Conservation (phyloP, 2,113 vertebrate genomes). For the Syngnathus typhle region DNA sequence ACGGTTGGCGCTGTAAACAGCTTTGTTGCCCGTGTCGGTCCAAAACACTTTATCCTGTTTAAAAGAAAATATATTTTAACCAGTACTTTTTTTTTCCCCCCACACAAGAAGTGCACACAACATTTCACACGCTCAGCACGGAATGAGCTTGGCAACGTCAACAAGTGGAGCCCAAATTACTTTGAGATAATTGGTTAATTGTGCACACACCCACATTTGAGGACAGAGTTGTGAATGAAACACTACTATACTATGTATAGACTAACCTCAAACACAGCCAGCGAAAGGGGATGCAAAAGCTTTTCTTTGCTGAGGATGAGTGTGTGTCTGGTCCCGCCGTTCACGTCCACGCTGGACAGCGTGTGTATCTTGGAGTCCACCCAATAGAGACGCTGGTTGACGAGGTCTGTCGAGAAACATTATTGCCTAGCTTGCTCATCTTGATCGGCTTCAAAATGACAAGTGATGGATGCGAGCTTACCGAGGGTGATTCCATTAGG, state of each 20-base stretch:
- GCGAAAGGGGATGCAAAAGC: slow-evolving; percentile 74
- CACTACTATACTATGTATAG: not conserved
- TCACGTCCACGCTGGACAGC: slow-evolving; percentile 77
- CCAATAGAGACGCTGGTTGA: slow-evolving; percentile 83
- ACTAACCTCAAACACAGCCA: slow-evolving; percentile 81
- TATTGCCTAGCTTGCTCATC: not conserved
- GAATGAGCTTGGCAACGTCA: not conserved
- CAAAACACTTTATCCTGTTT: slow-evolving; percentile 83
- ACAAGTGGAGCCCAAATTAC: not conserved
- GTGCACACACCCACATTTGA: not conserved
- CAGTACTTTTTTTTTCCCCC: too few species aligned
- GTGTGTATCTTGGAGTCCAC: slow-evolving; percentile 84
- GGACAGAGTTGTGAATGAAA: not conserved
- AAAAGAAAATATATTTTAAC: not conserved
- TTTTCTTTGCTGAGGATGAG: slow-evolving; percentile 60
- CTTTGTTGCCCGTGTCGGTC: slow-evolving; percentile 71
- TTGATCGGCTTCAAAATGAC: not conserved
- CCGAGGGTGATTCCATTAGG: slow-evolving; percentile 86
- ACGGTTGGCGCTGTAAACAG: slow-evolving; percentile 80
- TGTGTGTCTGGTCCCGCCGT: slow-evolving; percentile 67
- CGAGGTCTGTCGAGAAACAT: slow-evolving; percentile 68
- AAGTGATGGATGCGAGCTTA: slow-evolving; percentile 43
- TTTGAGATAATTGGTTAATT: not conserved
- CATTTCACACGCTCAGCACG: too few species aligned
- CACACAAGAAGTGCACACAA: not conserved